Evolutionary conservation across 2,113 vertebrate genomes (phyloP), one percentile per base, ranked within the genome.

Genomic region (Corydoras sp.): DNA sequence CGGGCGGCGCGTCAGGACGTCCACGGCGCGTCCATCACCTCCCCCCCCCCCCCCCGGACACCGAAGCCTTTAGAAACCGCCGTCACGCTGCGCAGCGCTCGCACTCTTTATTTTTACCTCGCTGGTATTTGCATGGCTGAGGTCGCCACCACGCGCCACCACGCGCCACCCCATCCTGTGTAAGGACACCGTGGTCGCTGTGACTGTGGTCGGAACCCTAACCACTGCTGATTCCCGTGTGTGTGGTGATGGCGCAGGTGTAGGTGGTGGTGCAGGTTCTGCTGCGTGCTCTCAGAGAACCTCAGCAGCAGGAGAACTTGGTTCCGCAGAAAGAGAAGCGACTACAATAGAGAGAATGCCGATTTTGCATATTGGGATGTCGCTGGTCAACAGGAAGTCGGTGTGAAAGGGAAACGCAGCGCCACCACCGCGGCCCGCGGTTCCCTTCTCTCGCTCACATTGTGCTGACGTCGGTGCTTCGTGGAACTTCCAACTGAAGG

Each of bases 61-160:
- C 6, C 3, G 6, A 3, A 35, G 32, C 3, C 32, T 35, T 35
- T 35, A 35, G 3, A 35, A 35, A 48, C 12, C 18, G n/a, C 10
- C 11, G n/a, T 35, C 11, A 7, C 35, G 1, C 10, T 61, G 55
- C 32, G n/a, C n/a, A 35, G 32, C 3, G 32, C 32, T 4, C 30
- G 32, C 31, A 43, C 9, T 13, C 30, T 24, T 58, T 50, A 3
- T 35, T 35, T 18, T 72, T 48, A 12, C 10, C 53, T 13, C 3
- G 63, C 59, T 59, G 72, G 65, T 62, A 72, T 79, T 79, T 79
- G 77, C 73, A 65, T 64, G 49, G 24, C 62, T 65, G 65, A 75
- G 18, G 48, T 73, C 62, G 59, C 10, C 2, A 5, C 13, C 58
- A n/a, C 59, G 24, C 62, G 59, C 10, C 2, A 5, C 13, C 58